Base-by-base conservation (phyloP, 2,888 invertebrate genomes). In the Ametastegia equiseti region DNA sequence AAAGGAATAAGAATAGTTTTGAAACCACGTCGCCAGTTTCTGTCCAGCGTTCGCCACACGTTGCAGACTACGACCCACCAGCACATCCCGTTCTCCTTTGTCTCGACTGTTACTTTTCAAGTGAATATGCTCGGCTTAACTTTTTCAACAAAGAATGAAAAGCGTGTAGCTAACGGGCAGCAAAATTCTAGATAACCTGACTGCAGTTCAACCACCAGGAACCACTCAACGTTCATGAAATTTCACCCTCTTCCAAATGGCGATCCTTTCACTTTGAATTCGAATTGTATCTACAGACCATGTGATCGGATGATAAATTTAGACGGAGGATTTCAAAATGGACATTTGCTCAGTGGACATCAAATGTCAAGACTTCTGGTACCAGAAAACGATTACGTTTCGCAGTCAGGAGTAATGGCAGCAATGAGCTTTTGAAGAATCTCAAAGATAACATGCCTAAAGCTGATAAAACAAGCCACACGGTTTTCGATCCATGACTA, bases 41-140 rank as follows among this genome's bases (percentile, higher is more conserved):
- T 42, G 42, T 63, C 69, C n/a, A 45, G 50, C 73, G 73, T 50
- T 71, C 15, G 33, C 36, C 47, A n/a, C 67, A 63, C 80, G n/a
- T n/a, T n/a, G n/a, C n/a, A n/a, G n/a, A n/a, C n/a, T n/a, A 80
- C 80, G 23, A 39, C 45, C 2, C 30, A 60, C 71, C 67, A 36
- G 65, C 69, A 69, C 67, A 42, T 69, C 36, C 71, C 57, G 54
- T 57, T 82, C 63, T 79, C 81, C 82, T 45, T 71, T 71, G 71
- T 71, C 81, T 73, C 81, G 69, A 81, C 83, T 81, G 80, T 81
- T 83, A 83, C 82, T 84, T 84, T 82, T 82, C 83, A 81, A 84
- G 83, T 82, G 84, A 85, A 84, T 84, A 84, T 85, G 85, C 83
- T 78, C 63, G 47, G 80, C 42, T 42, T 71, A 84, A 84, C 83